Conservation (phyloP, 2,888 invertebrate species). For the Tachina grossa region DNA sequence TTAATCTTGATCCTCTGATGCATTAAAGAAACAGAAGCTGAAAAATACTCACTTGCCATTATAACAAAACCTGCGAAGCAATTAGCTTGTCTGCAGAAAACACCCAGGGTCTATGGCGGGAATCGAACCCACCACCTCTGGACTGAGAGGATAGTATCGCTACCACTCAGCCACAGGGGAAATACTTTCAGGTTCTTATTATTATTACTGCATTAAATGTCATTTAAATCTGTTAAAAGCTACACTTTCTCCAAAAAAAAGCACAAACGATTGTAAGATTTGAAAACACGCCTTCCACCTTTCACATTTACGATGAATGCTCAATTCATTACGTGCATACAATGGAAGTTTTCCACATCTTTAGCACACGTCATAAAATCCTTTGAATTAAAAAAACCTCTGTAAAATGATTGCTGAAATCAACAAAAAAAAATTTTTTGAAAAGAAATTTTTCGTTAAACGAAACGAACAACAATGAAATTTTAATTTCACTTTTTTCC, state of each 20-base stretch:
- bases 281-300: background rate
- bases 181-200: background rate
- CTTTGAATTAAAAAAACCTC: constrained; percentile 43
- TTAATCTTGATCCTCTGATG: too few relatives aligned
- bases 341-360: constrained; percentile 43
- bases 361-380: constrained; percentile 66
- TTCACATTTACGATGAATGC: constrained; percentile 45
- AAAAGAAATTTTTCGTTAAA: constrained; percentile 20
- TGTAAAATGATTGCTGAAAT: constrained; percentile 36
- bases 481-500: constrained; percentile 79
- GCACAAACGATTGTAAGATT: constrained; percentile 1
- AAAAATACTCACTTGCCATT: too few relatives aligned
- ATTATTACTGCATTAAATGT: background rate
- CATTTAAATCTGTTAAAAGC: background rate
- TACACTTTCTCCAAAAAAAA: background rate
- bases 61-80: too few relatives aligned
- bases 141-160: too few relatives aligned
- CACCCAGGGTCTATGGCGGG: too few relatives aligned
- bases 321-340: constrained; percentile 57
- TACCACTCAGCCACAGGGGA: too few relatives aligned
- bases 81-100: too few relatives aligned
- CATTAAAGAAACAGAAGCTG: too few relatives aligned
- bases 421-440: background rate
- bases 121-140: too few relatives aligned
- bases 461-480: constrained; percentile 73